These are phyloP conservation scores for Spongilla lacustris DNA, from an alignment of 37 sponge, comb jelly and placozoan genomes.

Conservation along the genomic window DNA sequence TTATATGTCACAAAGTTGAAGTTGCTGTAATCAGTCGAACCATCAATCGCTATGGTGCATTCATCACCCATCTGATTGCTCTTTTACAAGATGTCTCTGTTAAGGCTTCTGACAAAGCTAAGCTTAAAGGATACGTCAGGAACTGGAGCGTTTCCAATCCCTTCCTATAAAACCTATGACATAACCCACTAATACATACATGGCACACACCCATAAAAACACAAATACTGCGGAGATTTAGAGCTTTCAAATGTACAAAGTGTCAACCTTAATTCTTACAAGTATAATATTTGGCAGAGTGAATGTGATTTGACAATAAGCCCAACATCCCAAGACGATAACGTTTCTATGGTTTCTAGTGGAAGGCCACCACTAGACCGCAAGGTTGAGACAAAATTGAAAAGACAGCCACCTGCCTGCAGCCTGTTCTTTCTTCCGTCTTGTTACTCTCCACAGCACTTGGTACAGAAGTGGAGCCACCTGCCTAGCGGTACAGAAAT, in stretches of 20 bases:
- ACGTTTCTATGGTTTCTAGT: too few relatives aligned
- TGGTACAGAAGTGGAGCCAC: not conserved
- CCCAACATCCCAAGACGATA: too few relatives aligned
- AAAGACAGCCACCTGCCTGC: constrained; percentile 13
- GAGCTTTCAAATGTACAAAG: too few relatives aligned
- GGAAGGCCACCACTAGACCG: constrained; percentile 64
- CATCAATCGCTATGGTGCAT: not conserved
- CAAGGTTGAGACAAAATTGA: constrained; percentile 21
- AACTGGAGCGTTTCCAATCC: not conserved
- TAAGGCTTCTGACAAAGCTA: not conserved
- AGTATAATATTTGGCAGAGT: too few relatives aligned
- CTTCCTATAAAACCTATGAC: too few relatives aligned
- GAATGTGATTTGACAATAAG: too few relatives aligned
- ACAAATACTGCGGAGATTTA: too few relatives aligned
- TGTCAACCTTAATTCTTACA: too few relatives aligned
- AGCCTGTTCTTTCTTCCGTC: constrained; percentile 34
- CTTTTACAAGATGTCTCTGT: not conserved
- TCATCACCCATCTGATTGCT: not conserved
- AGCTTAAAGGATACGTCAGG: not conserved
- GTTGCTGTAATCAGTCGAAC: not conserved
- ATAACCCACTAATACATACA: too few relatives aligned
- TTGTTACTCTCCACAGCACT: not conserved
- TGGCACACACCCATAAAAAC: too few relatives aligned
- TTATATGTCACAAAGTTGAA: not conserved
- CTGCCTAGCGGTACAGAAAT: too few relatives aligned